These are phyloP conservation scores for Motacilla alba DNA, from an alignment of 2,113 vertebrate species.

Conservation along the genomic window DNA sequence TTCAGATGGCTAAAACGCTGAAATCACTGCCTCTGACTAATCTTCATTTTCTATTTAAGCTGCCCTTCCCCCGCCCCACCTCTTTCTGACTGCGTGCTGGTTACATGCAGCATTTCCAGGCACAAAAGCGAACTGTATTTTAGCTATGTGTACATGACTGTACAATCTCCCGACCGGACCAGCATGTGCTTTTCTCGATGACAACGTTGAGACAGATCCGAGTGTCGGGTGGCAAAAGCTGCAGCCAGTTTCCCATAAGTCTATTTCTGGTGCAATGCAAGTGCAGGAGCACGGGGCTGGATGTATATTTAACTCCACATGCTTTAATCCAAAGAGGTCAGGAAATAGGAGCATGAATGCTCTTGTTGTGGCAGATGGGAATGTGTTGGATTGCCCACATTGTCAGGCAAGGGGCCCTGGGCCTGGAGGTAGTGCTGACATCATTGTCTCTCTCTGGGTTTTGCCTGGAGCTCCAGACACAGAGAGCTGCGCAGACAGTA, in stretches of 20 bases:
- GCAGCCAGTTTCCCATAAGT: constrained; percentile 55
- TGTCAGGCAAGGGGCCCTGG: constrained; percentile 73
- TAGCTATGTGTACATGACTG: not conserved
- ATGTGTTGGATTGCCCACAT: constrained; percentile 77
- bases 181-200: not conserved
- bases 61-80: not conserved
- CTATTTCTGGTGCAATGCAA: constrained; percentile 60
- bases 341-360: constrained; percentile 70
- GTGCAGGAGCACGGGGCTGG: constrained; percentile 16
- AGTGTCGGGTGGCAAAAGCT: constrained; percentile 49
- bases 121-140: not conserved
- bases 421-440: constrained; percentile 80
- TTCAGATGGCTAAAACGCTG: not conserved
- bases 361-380: constrained; percentile 77
- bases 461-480: constrained; percentile 70
- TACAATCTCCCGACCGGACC: not conserved
- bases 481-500: constrained; percentile 62
- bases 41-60: not conserved
- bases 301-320: constrained; percentile 68
- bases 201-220: constrained; percentile 13
- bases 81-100: not conserved
- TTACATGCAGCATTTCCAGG: not conserved
- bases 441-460: constrained; percentile 69
- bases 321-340: constrained; percentile 70
- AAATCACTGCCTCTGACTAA: constrained; percentile 31